These are phyloP conservation scores for Chrysomallon squamiferum DNA, from an alignment of 1,140 invertebrate genomes.

Conservation along the genomic window DNA sequence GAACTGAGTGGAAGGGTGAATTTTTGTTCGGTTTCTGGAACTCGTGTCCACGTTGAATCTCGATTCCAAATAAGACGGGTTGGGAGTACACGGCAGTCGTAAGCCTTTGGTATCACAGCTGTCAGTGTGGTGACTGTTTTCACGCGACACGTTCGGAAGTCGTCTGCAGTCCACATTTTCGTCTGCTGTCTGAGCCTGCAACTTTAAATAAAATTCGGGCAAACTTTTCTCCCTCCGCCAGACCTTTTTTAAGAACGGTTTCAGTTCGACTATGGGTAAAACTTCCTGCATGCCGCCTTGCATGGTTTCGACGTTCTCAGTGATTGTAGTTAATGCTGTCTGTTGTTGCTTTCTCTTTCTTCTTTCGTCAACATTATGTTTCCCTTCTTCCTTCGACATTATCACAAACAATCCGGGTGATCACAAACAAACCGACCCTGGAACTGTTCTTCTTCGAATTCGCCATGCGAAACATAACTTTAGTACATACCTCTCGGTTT, in stretches of 20 bases:
- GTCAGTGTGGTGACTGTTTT: background rate
- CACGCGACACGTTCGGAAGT: background rate
- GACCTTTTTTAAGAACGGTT: conserved; percentile 17
- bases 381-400: background rate
- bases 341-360: background rate
- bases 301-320: background rate
- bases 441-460: background rate
- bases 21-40: conserved; percentile 10
- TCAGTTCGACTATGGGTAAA: conserved; percentile 21
- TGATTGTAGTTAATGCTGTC: background rate
- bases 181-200: background rate
- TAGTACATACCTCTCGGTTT: too few relatives aligned
- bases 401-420: too few relatives aligned
- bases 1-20: conserved; percentile 15
- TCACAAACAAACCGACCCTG: background rate
- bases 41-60: background rate
- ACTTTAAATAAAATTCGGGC: conserved; percentile 21
- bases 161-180: background rate
- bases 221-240: conserved; percentile 26
- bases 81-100: background rate
- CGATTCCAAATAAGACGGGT: background rate
- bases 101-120: background rate
- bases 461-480: background rate
- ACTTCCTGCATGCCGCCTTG: background rate
- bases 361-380: background rate